Evolutionary conservation across 2,113 vertebrate species (phyloP), one percentile per base, ranked within the genome.

Genomic region (Setophaga coronata): DNA sequence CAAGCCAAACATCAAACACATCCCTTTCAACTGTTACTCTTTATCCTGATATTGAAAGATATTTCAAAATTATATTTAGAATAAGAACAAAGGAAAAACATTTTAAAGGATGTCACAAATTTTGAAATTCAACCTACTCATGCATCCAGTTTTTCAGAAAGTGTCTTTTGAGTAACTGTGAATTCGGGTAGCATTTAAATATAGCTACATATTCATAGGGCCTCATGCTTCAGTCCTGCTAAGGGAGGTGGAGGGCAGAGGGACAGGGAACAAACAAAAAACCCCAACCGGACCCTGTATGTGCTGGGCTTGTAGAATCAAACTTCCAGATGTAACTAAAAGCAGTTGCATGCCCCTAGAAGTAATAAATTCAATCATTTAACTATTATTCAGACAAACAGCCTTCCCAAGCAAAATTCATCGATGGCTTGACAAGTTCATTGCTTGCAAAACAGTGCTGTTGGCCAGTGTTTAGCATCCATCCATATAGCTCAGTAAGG

Each of bases 1-100:
- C 91, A 89, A 91, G 56, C 64, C 85, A 95, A 96, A 95, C 82
- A 95, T 47, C 65, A 38, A 31, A 80, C 56, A 86, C 45, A 87
- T 93, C 90, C 90, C 56, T 88, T 69, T 72, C 69, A 66, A 87
- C 53, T 93, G 21, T 70, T 82, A 66, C 45, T 90, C 65, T 31
- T 87, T 88, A 62, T 45, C 67, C 45, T 34, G 53, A 38, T 73
- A 90, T 1, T 57, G 29, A 66, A 67, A 77, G 43, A 9, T 23
- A 24, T 45, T 74, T 84, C n/a, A 82, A 74, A 70, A 90, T 34
- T 1, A 81, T 54, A 66, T 77, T 93, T 83, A 95, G 60, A 48
- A 47, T 72, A 64, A 82, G 43, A 64, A 62, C 29, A 89, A 91
- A 87, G 12, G 11, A 71, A 92, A 65, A 90, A 28, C 0, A 36